Conservation (phyloP, 2,113 vertebrate species). For the Peromyscus maniculatus region DNA sequence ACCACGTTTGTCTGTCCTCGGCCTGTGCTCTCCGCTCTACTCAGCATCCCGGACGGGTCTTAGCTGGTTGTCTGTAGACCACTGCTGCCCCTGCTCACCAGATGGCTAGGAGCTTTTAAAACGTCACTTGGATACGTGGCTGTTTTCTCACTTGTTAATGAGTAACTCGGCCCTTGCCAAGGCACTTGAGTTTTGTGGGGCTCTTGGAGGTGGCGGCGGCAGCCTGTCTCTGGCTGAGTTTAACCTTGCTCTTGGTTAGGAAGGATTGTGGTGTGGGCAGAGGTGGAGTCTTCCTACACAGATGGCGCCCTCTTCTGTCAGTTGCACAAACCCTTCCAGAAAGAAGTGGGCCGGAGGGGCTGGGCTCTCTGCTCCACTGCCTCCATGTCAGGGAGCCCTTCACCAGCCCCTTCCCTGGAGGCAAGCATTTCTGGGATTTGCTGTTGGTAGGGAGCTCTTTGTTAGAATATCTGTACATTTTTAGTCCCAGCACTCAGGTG, state of each 20-base stretch:
- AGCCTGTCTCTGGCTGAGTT: background rate
- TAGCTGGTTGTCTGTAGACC: background rate
- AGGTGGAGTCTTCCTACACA: background rate
- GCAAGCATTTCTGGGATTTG: background rate
- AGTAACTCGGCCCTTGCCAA: constrained; percentile 52
- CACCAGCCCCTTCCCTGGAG: background rate
- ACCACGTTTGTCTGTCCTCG: rapidly evolving
- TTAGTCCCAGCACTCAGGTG: background rate
- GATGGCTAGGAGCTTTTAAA: background rate
- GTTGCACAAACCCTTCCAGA: background rate
- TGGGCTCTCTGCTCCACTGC: background rate
- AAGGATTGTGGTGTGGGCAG: background rate
- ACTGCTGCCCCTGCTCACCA: background rate
- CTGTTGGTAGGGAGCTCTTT: background rate
- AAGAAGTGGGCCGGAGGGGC: background rate
- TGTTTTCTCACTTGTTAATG: constrained; percentile 69
- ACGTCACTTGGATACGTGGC: background rate
- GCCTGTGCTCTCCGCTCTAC: background rate
- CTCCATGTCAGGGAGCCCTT: background rate
- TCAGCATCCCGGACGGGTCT: background rate
- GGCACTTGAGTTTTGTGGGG: constrained; percentile 55
- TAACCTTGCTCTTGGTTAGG: background rate
- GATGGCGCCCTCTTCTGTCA: background rate
- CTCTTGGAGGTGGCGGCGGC: background rate
- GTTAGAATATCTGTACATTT: background rate